These are phyloP conservation scores for Protobothrops flavoviridis DNA, from an alignment of 2,113 vertebrate species.

Conservation along the genomic window DNA sequence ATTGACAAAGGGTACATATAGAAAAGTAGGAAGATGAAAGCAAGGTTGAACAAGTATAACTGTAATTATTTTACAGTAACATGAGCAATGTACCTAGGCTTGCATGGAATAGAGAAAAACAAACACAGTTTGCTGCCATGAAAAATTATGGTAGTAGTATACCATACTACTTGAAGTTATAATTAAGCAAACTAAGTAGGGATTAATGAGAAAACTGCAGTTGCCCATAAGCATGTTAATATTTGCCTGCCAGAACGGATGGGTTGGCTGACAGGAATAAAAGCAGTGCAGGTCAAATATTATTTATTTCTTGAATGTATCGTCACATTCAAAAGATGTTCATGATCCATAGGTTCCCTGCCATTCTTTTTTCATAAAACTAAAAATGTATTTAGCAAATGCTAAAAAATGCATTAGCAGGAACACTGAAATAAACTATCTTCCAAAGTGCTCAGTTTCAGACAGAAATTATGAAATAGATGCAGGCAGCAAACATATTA, in stretches of 20 bases:
- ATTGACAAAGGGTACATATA: neutral
- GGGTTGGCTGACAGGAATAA: neutral
- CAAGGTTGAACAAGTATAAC: neutral
- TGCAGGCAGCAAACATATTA: too few relatives aligned
- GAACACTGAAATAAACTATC: too few relatives aligned
- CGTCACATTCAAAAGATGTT: neutral
- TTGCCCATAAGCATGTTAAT: neutral
- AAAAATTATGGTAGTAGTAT: neutral
- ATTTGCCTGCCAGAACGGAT: rapidly evolving
- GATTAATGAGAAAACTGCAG: neutral
- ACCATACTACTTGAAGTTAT: too few relatives aligned
- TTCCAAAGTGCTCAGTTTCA: neutral
- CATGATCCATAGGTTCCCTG: too few relatives aligned
- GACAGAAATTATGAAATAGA: neutral
- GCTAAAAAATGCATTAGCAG: too few relatives aligned
- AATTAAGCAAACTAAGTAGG: neutral
- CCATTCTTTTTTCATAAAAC: too few relatives aligned
- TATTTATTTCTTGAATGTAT: neutral
- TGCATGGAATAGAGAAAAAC: neutral
- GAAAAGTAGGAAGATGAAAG: neutral
- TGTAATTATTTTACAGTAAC: neutral
- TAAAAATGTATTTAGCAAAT: too few relatives aligned
- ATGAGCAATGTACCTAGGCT: neutral
- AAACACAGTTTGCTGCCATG: neutral
- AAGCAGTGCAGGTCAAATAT: neutral